Percentiles rank a stretch among this genome's conserved stretches.
These are phyloP conservation scores for Trachymyrmex cornetzi DNA, from an alignment of 1,140 invertebrate species.

Conservation along the genomic window DNA sequence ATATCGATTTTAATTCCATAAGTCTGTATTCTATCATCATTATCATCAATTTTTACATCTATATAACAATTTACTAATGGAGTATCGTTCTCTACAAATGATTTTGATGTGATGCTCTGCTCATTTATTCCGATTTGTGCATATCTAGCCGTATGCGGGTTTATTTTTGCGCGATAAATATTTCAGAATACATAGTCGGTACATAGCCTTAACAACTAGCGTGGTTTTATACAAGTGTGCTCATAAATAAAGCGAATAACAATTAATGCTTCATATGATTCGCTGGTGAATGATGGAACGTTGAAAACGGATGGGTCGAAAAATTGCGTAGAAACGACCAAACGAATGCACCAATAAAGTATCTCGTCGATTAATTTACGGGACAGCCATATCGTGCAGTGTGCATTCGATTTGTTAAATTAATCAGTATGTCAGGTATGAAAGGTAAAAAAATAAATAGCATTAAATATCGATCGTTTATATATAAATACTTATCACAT, in stretches of 20 bases:
- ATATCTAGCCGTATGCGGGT: neutral
- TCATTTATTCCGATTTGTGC: conserved; percentile 26
- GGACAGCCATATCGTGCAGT: neutral
- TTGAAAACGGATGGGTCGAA: conserved; percentile 15
- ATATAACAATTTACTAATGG: neutral
- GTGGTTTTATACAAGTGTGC: conserved; percentile 19
- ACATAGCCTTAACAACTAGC: conserved; percentile 18
- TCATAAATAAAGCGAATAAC: conserved; percentile 56
- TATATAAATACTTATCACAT: too few species aligned
- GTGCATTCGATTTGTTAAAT: conserved; percentile 43
- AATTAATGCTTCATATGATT: conserved; percentile 57
- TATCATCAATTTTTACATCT: conserved; percentile 6
- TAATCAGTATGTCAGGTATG: conserved; percentile 35
- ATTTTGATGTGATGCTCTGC: neutral
- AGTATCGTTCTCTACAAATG: neutral
- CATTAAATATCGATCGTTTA: too few species aligned
- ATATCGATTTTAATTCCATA: too few species aligned
- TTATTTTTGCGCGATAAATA: conserved; percentile 43
- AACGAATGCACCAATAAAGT: conserved; percentile 47
- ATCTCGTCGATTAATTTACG: conserved; percentile 55
- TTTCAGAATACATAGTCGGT: neutral
- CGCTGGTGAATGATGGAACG: conserved; percentile 22
- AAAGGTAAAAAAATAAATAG: neutral
- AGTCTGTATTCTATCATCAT: neutral
- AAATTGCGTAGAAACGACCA: conserved; percentile 57